phyloP scores from a whole-genome alignment of 1,140 invertebrate species.

The Drosophila kanapiae region DNA sequence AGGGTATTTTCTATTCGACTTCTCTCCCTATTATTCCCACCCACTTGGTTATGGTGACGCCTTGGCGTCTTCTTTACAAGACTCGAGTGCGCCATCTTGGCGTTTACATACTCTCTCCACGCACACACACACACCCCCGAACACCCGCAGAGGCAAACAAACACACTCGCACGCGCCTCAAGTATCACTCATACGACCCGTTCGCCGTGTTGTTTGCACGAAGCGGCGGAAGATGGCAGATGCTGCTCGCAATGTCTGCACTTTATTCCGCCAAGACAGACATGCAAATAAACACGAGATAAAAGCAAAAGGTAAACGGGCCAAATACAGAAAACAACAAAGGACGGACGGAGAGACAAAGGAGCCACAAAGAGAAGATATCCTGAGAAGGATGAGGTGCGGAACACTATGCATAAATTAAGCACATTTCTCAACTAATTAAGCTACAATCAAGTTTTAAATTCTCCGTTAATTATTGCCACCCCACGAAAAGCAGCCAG shows the following conservation, averaged over 20 bases:
- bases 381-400: background rate
- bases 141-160: constrained; percentile 20
- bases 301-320: constrained; percentile 42
- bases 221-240: constrained; percentile 40
- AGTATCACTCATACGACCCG: constrained; percentile 81
- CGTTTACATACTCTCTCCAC: constrained; percentile 39
- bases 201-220: constrained; percentile 54
- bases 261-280: constrained; percentile 63
- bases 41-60: constrained; percentile 61
- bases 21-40: background rate
- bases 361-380: background rate
- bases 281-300: constrained; percentile 73
- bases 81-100: constrained; percentile 72
- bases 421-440: constrained; percentile 61
- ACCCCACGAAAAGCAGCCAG: constrained; percentile 13
- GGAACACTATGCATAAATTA: constrained; percentile 56
- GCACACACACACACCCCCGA: constrained; percentile 11
- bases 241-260: constrained; percentile 60
- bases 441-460: constrained; percentile 67
- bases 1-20: constrained; percentile 18
- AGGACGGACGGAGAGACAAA: background rate
- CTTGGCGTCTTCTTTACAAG: constrained; percentile 66
- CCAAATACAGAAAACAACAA: constrained; percentile 6
- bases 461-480: constrained; percentile 36
- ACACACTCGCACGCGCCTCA: constrained; percentile 36